phyloP scores from a whole-genome alignment of 2,113 vertebrate species.

The Misgurnus anguillicaudatus region DNA sequence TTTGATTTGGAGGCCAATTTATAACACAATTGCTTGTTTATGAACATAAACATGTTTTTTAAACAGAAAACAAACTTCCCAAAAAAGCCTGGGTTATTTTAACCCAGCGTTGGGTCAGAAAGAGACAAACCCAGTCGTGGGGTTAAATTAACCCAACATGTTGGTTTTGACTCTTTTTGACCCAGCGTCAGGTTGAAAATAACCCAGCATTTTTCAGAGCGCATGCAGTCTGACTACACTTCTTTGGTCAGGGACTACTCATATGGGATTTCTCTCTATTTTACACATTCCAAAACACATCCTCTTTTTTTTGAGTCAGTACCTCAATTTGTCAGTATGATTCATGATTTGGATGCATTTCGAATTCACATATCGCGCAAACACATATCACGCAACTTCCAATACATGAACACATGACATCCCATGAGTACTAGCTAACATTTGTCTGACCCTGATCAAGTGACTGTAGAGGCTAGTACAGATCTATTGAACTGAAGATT shows the following conservation, averaged over 20 bases:
- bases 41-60: too few relatives aligned
- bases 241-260: neutral
- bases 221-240: neutral
- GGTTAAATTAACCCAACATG: too few relatives aligned
- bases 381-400: neutral
- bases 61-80: too few relatives aligned
- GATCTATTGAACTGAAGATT: neutral
- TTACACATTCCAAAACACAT: neutral
- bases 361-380: neutral
- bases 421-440: neutral
- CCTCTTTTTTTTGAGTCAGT: neutral
- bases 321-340: neutral
- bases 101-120: too few relatives aligned
- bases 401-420: neutral
- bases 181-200: too few relatives aligned
- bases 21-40: too few relatives aligned
- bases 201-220: too few relatives aligned
- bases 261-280: neutral
- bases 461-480: neutral
- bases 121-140: too few relatives aligned
- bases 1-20: too few relatives aligned
- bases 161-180: too few relatives aligned
- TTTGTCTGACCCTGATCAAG: constrained; percentile 14
- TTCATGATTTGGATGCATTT: too few relatives aligned
- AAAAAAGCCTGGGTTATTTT: too few relatives aligned